Conservation (phyloP, 2,113 vertebrate species). For the Hemibagrus wyckioides region DNA sequence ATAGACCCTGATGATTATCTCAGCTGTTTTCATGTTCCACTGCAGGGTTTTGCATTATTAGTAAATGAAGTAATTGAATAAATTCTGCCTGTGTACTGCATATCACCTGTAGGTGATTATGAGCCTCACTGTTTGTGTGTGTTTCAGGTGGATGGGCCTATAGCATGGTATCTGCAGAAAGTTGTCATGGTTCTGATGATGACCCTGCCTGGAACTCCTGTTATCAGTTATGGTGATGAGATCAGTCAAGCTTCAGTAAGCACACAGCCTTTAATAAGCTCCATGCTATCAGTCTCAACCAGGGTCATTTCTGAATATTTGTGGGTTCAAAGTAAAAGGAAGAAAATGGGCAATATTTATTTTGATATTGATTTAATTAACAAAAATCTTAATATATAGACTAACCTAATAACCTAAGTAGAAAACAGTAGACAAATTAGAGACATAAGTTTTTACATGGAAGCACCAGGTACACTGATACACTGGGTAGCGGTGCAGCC, state of each 20-base stretch:
- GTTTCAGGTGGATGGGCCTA: slow-evolving; percentile 64
- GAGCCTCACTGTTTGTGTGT: background rate
- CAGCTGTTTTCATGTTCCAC: background rate
- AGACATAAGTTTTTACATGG: background rate
- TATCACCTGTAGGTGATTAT: background rate
- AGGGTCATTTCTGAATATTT: background rate
- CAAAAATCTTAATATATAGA: background rate
- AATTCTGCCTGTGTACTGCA: background rate
- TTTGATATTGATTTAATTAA: background rate
- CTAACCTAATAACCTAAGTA: background rate
- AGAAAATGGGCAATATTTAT: background rate
- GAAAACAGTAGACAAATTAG: background rate
- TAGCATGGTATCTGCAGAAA: slow-evolving; percentile 57
- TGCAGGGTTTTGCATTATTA: background rate
- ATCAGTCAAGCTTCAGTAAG: slow-evolving; percentile 58
- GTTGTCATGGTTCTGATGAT: slow-evolving; percentile 71
- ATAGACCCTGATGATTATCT: background rate
- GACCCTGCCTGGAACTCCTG: slow-evolving; percentile 76
- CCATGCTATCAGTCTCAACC: background rate
- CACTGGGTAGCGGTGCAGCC: background rate
- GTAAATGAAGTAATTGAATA: background rate
- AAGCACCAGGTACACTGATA: background rate
- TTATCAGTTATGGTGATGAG: slow-evolving; percentile 64
- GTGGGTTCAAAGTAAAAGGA: background rate
- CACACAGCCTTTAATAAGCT: background rate